These are phyloP conservation scores for Hydraecia micacea DNA, from an alignment of 2,888 invertebrate species.

Conservation along the genomic window DNA sequence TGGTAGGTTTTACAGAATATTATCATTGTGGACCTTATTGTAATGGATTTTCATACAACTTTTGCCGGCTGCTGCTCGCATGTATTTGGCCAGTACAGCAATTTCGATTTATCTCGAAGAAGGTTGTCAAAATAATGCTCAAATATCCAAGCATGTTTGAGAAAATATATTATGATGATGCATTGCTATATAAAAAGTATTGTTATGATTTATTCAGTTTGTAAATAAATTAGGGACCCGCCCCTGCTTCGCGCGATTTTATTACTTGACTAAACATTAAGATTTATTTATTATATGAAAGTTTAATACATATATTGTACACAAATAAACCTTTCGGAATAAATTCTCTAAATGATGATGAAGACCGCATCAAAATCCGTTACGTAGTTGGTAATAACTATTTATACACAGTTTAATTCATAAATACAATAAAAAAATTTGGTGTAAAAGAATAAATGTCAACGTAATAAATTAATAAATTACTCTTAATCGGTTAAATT, in stretches of 20 bases:
- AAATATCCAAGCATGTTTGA: too few relatives aligned
- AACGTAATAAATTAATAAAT: background rate
- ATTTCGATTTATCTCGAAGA: too few relatives aligned
- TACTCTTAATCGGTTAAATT: background rate
- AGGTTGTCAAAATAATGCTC: too few relatives aligned
- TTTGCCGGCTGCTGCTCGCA: too few relatives aligned
- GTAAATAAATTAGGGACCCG: background rate
- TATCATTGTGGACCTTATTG: too few relatives aligned
- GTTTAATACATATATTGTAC: background rate
- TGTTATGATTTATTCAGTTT: background rate
- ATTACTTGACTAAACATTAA: background rate
- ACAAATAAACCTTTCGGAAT: background rate
- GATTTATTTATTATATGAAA: background rate
- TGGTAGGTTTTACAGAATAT: too few relatives aligned
- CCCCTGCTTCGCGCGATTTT: background rate
- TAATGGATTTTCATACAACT: too few relatives aligned
- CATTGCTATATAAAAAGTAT: background rate
- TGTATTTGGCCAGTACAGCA: too few relatives aligned
- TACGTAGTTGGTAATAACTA: background rate
- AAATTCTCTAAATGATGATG: background rate
- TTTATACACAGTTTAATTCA: background rate
- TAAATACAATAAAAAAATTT: background rate
- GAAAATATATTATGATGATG: constrained; percentile 9
- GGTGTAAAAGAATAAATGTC: background rate
- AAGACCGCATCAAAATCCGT: background rate